Evolutionary conservation across 2,113 vertebrate species (phyloP).

Genomic region (Phasianus colchicus): DNA sequence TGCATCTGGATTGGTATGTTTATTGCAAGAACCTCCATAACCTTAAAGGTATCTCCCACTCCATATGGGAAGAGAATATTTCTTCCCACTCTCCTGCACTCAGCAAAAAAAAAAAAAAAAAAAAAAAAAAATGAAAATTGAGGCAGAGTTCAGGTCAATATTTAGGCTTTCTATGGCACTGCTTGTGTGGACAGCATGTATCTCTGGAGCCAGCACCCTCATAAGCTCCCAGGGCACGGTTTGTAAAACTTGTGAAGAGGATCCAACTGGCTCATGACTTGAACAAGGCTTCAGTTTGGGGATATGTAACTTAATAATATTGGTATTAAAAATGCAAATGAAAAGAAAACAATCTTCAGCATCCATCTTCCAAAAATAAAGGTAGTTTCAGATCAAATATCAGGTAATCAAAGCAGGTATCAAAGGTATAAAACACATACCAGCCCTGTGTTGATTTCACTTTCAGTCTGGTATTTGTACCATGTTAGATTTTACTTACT

Average conservation of each 20-base stretch:
- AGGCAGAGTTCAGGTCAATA: neutral
- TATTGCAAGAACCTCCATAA: fast-evolving
- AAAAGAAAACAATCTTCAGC: neutral
- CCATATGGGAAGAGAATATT: neutral
- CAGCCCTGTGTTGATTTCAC: neutral
- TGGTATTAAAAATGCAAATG: neutral
- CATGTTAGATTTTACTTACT: neutral
- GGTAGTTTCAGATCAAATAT: neutral
- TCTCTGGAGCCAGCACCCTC: neutral
- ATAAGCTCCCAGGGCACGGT: neutral
- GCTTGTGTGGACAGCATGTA: neutral
- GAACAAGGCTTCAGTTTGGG: neutral
- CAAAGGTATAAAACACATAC: neutral
- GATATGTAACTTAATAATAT: neutral
- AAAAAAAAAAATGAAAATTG: neutral
- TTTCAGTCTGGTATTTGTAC: neutral
- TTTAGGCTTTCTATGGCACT: neutral
- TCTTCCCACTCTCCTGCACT: neutral
- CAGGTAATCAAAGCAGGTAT: neutral
- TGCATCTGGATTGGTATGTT: neutral
- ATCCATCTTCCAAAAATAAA: neutral
- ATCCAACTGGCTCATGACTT: neutral
- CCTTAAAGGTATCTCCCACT: neutral
- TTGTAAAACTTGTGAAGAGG: neutral
- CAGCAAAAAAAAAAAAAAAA: no score